Conservation (phyloP, 2,797 vertebrate species). For the Sebastes umbrosus region DNA sequence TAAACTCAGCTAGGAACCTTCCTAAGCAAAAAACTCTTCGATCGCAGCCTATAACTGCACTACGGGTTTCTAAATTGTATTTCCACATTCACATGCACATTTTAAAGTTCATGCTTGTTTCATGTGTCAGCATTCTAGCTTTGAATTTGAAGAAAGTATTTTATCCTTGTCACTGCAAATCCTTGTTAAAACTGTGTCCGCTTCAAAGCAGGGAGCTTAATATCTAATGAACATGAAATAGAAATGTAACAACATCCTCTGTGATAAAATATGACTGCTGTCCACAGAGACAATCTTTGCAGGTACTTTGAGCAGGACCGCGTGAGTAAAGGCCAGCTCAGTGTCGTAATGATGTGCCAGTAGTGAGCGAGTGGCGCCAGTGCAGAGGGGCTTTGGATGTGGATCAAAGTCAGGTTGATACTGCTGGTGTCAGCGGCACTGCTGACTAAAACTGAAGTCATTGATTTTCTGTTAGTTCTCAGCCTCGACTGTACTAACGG, state of each 20-base stretch:
- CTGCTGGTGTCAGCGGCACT: slow-evolving; percentile 46
- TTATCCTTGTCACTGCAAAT: neutral
- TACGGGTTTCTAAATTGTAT: neutral
- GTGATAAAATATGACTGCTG: slow-evolving; percentile 12
- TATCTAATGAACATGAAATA: neutral
- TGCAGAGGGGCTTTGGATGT: slow-evolving; percentile 47
- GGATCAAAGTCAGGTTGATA: slow-evolving; percentile 67
- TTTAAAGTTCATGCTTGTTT: neutral
- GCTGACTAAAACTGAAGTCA: slow-evolving; percentile 55
- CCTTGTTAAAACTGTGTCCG: neutral
- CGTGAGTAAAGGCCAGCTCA: slow-evolving; percentile 22
- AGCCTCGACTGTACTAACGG: slow-evolving; percentile 51
- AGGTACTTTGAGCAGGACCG: neutral
- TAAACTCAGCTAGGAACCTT: no score
- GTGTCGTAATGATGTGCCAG: slow-evolving; percentile 34
- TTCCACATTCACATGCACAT: neutral
- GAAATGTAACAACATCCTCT: slow-evolving; percentile 1
- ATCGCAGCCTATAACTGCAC: neutral
- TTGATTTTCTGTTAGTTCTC: slow-evolving; percentile 71
- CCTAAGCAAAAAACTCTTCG: no score
- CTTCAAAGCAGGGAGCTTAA: neutral
- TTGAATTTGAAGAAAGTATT: neutral
- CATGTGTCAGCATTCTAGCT: neutral
- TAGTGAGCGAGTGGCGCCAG: slow-evolving; percentile 29
- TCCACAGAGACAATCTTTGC: slow-evolving; percentile 3